Evolutionary conservation across 2,888 invertebrate genomes (phyloP), one percentile per base, ranked within the genome.

Genomic region (Oligia strigilis): DNA sequence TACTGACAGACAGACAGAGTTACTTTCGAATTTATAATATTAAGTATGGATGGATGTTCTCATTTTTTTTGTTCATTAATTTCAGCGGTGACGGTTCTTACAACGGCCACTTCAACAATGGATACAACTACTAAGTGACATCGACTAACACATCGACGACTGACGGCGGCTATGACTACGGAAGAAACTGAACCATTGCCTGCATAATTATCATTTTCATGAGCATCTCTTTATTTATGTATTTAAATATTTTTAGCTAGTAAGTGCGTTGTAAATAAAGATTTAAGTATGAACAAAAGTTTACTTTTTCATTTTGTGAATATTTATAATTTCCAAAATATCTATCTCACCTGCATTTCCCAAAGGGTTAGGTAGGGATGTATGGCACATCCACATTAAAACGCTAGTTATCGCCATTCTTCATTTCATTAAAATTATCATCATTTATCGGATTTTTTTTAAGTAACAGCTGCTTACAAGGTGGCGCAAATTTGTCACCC

Each of bases 51-150:
- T 36, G 36, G 36, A 60, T 36, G 13, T 66, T 55, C 23, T 81
- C 2, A 62, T 55, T 52, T 14, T 43, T 58, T 80, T 81, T 19
- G 75, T 77, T 80, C 80, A 62, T 77, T 71, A 72, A 87, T 90
- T 90, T n/a, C 90, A 94, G 94, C 17, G 91, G 90, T 4, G 92
- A 91, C 19, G 94, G 93, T 23, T 87, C 92, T 5, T 94, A 94
- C 92, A 90, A 93, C 84, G 88, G 92, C 4, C 84, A 87, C 67
- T 92, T 92, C 88, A 90, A 92, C 89, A 87, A 90, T 70, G 91
- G 92, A 29, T 93, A 94, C 85, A 90, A 91, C 83, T 93, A 92
- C 88, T 93, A 77, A 89, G 9, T 77, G 77, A 17, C 40, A 6
- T 36, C 36, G 62, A 79, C 69, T 9, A 52, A 78, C 66, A 83